Percentiles rank a stretch among this genome's conserved stretches.
These are phyloP conservation scores for Nannoperca australis DNA, from an alignment of 2,797 vertebrate species.

Conservation along the genomic window DNA sequence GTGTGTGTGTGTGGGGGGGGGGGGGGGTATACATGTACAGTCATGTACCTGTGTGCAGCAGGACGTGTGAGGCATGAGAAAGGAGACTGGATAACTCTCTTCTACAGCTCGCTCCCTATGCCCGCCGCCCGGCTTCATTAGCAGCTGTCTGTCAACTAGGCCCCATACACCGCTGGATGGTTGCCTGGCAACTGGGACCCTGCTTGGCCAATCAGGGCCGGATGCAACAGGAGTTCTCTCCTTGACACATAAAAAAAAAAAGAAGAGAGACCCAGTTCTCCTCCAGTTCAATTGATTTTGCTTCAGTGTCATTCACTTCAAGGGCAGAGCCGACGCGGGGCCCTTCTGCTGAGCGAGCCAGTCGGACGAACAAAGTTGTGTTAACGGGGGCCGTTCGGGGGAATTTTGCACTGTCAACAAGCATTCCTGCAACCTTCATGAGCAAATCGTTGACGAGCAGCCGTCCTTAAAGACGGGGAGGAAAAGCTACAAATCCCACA, in stretches of 20 bases:
- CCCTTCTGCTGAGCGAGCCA: background rate
- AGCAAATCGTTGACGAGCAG: slow-evolving; percentile 19
- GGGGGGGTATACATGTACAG: slow-evolving; percentile 15
- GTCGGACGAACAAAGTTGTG: slow-evolving; percentile 1
- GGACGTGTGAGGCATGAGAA: slow-evolving; percentile 66
- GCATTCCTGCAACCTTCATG: slow-evolving; percentile 4
- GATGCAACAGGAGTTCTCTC: slow-evolving; percentile 80
- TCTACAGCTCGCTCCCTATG: slow-evolving; percentile 46
- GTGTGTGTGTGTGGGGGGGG: slow-evolving; percentile 1
- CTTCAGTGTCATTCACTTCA: slow-evolving; percentile 50
- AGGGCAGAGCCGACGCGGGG: slow-evolving; percentile 46
- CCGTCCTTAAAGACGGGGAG: slow-evolving; percentile 20
- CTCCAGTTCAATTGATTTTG: slow-evolving; percentile 68
- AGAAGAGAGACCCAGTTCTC: slow-evolving; percentile 64
- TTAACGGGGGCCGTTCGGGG: slow-evolving; percentile 3
- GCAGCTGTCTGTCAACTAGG: slow-evolving; percentile 80
- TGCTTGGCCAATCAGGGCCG: slow-evolving; percentile 77
- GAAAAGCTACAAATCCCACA: slow-evolving; percentile 20
- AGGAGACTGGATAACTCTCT: slow-evolving; percentile 48
- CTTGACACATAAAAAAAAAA: slow-evolving; percentile 71
- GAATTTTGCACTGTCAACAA: background rate
- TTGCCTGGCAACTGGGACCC: slow-evolving; percentile 87
- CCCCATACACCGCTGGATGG: slow-evolving; percentile 77
- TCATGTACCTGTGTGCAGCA: slow-evolving; percentile 7
- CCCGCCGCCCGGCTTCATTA: slow-evolving; percentile 73